These are phyloP conservation scores for Propsilocerus akamusi DNA, from an alignment of 1,140 invertebrate species.

Conservation along the genomic window DNA sequence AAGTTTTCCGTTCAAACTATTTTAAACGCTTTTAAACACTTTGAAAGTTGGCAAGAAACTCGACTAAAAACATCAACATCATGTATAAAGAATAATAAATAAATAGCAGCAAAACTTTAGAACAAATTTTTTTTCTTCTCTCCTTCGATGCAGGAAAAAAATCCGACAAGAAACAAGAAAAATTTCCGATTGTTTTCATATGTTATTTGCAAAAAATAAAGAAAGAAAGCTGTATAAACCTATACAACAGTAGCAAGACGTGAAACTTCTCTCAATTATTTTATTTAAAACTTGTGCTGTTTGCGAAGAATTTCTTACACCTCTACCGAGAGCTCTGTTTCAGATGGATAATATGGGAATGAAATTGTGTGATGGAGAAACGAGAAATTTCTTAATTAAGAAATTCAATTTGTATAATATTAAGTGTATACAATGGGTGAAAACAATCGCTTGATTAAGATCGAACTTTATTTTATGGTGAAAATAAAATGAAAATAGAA, in stretches of 20 bases:
- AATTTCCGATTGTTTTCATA: conserved; percentile 3
- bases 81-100: not conserved
- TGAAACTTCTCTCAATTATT: not conserved
- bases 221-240: not conserved
- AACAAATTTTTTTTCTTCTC: not conserved
- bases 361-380: too few species aligned
- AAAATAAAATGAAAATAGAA: too few species aligned
- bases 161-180: too few species aligned
- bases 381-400: too few species aligned
- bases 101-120: not conserved
- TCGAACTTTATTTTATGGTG: too few species aligned
- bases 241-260: too few species aligned
- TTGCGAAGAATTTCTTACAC: not conserved
- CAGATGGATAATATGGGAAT: too few species aligned
- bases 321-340: too few species aligned
- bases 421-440: too few species aligned
- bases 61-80: not conserved
- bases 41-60: not conserved
- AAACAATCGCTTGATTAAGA: too few species aligned
- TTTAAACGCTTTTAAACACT: not conserved
- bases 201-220: not conserved
- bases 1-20: not conserved
- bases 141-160: not conserved
- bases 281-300: not conserved
- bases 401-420: too few species aligned